Evolutionary conservation across 2,113 vertebrate species (phyloP).

Genomic region (Clarias macrocephalus): DNA sequence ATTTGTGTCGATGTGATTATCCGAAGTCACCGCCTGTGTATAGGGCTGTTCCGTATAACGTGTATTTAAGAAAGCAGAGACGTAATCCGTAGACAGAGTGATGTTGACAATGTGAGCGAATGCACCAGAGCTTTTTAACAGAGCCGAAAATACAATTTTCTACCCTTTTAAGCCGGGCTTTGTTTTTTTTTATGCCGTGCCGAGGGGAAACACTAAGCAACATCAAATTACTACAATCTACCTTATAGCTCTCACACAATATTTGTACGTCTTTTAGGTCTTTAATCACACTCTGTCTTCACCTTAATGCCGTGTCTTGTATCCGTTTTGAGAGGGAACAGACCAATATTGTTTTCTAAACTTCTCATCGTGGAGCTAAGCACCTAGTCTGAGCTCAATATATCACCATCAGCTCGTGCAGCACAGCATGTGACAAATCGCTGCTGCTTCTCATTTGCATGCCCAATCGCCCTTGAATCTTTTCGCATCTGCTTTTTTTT

Average conservation of each 20-base stretch:
- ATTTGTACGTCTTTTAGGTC: background rate
- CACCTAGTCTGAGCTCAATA: constrained; percentile 68
- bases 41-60: background rate
- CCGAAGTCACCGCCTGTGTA: background rate
- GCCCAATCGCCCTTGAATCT: constrained; percentile 66
- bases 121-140: background rate
- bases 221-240: background rate
- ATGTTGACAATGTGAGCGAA: constrained; percentile 9
- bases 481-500: constrained; percentile 38
- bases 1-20: constrained; percentile 21
- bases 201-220: background rate
- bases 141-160: constrained; percentile 21
- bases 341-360: constrained; percentile 38
- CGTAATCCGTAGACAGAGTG: background rate
- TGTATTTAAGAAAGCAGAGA: constrained; percentile 24
- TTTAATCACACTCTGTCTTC: constrained; percentile 9
- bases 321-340: constrained; percentile 22
- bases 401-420: constrained; percentile 53
- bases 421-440: constrained; percentile 68
- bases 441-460: constrained; percentile 70
- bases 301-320: background rate
- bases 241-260: background rate
- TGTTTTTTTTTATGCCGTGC: background rate
- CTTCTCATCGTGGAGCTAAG: constrained; percentile 55
- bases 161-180: background rate